Conservation (phyloP, 1,140 invertebrate genomes). For the Caenorhabditis brenneri region DNA sequence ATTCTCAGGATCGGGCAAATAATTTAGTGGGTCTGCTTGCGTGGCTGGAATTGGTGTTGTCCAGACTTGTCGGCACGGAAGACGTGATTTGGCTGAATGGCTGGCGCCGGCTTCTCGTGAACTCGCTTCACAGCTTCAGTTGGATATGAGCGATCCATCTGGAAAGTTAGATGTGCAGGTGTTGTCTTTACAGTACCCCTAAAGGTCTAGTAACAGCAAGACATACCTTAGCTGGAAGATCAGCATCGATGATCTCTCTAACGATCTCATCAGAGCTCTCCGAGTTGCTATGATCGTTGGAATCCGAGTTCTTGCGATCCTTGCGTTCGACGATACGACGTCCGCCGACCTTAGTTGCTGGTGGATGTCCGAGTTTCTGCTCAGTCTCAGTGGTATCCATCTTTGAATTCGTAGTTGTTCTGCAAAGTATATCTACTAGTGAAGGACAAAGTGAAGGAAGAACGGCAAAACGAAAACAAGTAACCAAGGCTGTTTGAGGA, state of each 20-base stretch:
- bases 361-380: conserved; percentile 45
- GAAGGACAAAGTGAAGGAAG: neutral
- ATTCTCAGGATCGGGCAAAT: too few species aligned
- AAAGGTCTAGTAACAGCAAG: too few species aligned
- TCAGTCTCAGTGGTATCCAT: conserved; percentile 22
- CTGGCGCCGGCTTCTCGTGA: conserved; percentile 46
- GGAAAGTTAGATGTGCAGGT: neutral
- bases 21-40: conserved; percentile 17
- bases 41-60: conserved; percentile 41
- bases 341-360: conserved; percentile 48
- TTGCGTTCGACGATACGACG: conserved; percentile 43
- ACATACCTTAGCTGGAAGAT: conserved; percentile 46
- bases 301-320: conserved; percentile 41
- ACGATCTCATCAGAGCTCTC: conserved; percentile 42
- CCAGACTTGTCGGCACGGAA: conserved; percentile 29
- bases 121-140: conserved; percentile 24
- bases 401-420: neutral
- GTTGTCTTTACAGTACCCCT: too few species aligned
- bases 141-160: conserved; percentile 46
- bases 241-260: neutral
- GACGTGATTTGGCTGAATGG: conserved; percentile 2
- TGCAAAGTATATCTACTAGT: neutral
- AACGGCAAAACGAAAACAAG: neutral
- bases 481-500: neutral
- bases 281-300: neutral